A percentile compares a stretch with the other conserved stretches of the same genome.
Evolutionary conservation across 2,797 vertebrate species (phyloP).

Genomic region (Tapirus indicus): DNA sequence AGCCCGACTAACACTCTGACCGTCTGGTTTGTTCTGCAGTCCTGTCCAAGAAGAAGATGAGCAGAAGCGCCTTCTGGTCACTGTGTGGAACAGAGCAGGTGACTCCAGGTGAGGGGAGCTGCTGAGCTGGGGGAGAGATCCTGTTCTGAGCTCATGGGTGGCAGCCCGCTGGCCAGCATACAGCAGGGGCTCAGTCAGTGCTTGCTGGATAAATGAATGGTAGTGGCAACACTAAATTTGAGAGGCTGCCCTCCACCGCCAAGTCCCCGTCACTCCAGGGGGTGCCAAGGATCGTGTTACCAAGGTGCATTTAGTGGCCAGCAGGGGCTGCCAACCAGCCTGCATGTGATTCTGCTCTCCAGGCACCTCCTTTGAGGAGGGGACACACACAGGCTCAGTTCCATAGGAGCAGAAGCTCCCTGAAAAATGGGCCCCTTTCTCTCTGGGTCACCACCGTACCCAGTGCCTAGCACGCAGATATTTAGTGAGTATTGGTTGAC

Average conservation of each 20-base stretch:
- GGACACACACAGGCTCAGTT: background rate
- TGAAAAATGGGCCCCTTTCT: background rate
- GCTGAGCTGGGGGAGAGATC: background rate
- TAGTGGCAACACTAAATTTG: background rate
- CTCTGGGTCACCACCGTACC: background rate
- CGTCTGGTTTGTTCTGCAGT: conserved; percentile 81
- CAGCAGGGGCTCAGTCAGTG: background rate
- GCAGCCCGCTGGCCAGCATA: background rate
- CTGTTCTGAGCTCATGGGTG: background rate
- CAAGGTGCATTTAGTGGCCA: background rate
- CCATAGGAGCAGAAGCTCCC: background rate
- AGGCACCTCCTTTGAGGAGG: background rate
- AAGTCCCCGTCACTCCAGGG: background rate
- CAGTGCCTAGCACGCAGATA: background rate
- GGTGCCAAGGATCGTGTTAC: background rate
- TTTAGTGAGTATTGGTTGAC: background rate
- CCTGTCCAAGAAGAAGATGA: conserved; percentile 87
- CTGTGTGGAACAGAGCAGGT: conserved; percentile 91
- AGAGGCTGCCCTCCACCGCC: background rate
- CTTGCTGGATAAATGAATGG: background rate
- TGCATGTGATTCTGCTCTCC: background rate
- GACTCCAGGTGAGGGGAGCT: conserved; percentile 89
- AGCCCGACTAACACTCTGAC: background rate
- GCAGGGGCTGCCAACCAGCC: background rate
- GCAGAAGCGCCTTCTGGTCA: conserved; percentile 93